phyloP scores from a whole-genome alignment of 1,140 invertebrate species.

The Drosophila neocordata region DNA sequence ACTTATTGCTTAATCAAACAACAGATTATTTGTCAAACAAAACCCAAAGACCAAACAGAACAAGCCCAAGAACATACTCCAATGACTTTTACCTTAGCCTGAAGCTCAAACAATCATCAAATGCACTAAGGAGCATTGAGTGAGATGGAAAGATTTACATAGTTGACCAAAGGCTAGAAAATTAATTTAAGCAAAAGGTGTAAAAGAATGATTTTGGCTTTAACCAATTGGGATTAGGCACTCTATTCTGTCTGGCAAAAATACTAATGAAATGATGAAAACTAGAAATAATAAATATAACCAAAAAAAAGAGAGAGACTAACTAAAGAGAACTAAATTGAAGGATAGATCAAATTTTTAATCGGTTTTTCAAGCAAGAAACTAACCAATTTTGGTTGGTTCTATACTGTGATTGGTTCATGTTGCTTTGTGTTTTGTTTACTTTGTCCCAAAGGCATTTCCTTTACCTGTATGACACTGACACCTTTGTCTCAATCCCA shows the following conservation, averaged over 20 bases:
- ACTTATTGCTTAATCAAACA: slow-evolving; percentile 21
- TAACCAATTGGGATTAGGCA: slow-evolving; percentile 4
- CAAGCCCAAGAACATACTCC: slow-evolving; percentile 2
- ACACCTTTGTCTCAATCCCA: background rate
- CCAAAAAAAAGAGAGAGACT: too few relatives aligned
- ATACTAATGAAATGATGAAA: background rate
- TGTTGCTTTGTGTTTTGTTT: slow-evolving; percentile 22
- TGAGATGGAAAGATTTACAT: background rate
- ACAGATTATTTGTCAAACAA: slow-evolving; percentile 20
- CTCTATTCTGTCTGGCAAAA: background rate
- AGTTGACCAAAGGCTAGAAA: background rate
- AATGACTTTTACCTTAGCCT: slow-evolving; percentile 15
- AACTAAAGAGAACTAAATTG: background rate
- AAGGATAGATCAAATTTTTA: background rate
- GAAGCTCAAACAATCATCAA: slow-evolving; percentile 17
- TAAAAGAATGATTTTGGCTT: slow-evolving; percentile 1
- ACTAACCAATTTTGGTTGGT: background rate
- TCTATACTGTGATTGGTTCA: slow-evolving; percentile 5
- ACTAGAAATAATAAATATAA: too few relatives aligned
- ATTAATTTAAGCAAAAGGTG: slow-evolving; percentile 20
- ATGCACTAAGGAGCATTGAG: slow-evolving; percentile 1
- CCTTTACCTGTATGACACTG: slow-evolving; percentile 2
- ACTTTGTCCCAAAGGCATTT: slow-evolving; percentile 34
- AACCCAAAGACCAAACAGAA: slow-evolving; percentile 12
- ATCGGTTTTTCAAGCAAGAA: background rate